phyloP scores from a whole-genome alignment of 2,888 invertebrate genomes.

The Clitarchus hookeri region DNA sequence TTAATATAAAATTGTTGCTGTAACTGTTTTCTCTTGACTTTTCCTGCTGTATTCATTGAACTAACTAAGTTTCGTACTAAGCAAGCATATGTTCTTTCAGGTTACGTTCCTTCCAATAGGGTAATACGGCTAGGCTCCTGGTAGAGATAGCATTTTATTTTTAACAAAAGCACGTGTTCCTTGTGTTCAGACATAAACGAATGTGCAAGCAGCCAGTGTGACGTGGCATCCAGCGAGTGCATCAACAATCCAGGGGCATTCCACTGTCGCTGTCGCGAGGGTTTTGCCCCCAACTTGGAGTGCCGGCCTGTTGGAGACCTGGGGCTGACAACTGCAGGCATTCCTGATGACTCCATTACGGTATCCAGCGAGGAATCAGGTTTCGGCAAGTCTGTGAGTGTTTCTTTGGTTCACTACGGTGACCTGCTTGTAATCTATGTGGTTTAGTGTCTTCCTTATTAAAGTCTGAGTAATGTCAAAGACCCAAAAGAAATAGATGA shows the following conservation, averaged over 20 bases:
- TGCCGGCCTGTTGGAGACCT: slow-evolving; percentile 90
- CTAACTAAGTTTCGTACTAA: no score
- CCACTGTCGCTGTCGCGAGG: slow-evolving; percentile 83
- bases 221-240: slow-evolving; percentile 87
- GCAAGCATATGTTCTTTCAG: no score
- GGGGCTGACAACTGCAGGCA: slow-evolving; percentile 84
- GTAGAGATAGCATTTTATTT: not conserved
- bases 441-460: no score
- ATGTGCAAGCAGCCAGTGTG: slow-evolving; percentile 87
- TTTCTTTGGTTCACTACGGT: no score
- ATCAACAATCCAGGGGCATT: slow-evolving; percentile 83
- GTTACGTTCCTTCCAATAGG: no score
- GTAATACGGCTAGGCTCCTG: no score
- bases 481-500: no score
- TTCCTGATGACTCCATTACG: slow-evolving; percentile 86
- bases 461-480: no score
- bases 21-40: no score
- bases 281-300: slow-evolving; percentile 83
- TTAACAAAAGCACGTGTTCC: slow-evolving; percentile 15
- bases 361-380: slow-evolving; percentile 83
- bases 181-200: slow-evolving; percentile 75
- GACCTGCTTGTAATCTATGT: no score
- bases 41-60: no score
- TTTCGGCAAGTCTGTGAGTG: slow-evolving; percentile 76
- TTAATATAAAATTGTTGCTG: no score